Conservation (phyloP, 64 coral and sea anemone genomes). For the Actinia tenebrosa region DNA sequence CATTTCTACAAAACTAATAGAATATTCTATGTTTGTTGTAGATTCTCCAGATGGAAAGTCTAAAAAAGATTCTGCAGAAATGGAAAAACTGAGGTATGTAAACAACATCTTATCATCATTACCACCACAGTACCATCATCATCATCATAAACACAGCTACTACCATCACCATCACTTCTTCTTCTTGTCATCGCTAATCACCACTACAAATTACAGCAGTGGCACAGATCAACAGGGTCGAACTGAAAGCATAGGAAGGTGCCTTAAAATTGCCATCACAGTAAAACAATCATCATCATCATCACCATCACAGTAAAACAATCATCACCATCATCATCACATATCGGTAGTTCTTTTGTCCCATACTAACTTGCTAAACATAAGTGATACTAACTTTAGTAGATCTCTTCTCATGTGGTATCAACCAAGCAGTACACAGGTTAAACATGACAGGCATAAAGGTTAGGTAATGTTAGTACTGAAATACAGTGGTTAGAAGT, state of each 20-base stretch:
- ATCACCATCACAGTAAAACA: too few relatives aligned
- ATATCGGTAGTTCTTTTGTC: too few relatives aligned
- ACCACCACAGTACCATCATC: not conserved
- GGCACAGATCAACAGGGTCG: too few relatives aligned
- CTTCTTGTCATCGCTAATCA: too few relatives aligned
- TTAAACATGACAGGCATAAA: not conserved
- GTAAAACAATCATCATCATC: not conserved
- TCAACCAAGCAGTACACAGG: not conserved
- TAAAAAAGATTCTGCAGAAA: not conserved
- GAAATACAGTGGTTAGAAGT: not conserved
- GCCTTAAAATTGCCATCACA: not conserved
- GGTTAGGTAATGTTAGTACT: not conserved
- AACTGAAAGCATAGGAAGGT: too few relatives aligned
- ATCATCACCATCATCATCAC: too few relatives aligned
- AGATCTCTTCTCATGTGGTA: not conserved
- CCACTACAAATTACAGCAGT: too few relatives aligned
- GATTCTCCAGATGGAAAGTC: slow-evolving; percentile 8
- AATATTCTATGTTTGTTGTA: not conserved
- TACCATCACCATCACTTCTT: not conserved
- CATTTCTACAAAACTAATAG: not conserved
- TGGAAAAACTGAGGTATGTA: slow-evolving; percentile 14
- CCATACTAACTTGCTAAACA: not conserved
- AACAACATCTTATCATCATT: not conserved
- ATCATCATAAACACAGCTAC: not conserved
- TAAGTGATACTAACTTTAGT: not conserved